Evolutionary conservation across 2,113 vertebrate genomes (phyloP), one percentile per base, ranked within the genome.

Genomic region (Corapipo altera): DNA sequence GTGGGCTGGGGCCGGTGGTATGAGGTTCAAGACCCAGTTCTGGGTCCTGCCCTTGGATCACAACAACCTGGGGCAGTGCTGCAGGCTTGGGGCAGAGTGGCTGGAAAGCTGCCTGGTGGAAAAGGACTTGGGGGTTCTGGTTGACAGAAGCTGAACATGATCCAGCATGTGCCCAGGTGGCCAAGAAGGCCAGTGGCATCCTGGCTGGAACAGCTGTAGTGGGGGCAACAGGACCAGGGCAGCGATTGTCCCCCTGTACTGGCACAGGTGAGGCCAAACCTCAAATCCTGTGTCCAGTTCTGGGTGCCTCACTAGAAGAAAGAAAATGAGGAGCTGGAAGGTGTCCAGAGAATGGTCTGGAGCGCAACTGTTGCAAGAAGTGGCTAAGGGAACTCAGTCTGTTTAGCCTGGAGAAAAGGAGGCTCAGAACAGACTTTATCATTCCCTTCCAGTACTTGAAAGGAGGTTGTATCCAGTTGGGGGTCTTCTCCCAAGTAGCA

Each of bases 1-100:
- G 3, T 70, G 54, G 14, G 4, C 11, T 0, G 0, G 69, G 37
- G n/a, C 9, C 21, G 46, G 0, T 5, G 26, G 15, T 6, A 7
- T 41, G 32, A 59, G 2, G 5, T n/a, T 91, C 32, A 73, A 44
- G 41, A 28, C 46, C 3, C 6, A 51, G 35, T 39, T 48, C 23
- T 0, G 0, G 9, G 7, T 51, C 35, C 19, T 30, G 3, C 33
- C 2, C 5, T 51, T 82, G 11, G 2, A 14, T 55, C 61, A 54
- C 35, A 64, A 3, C 30, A 73, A 6, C 18, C 3, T 5, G 27
- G 51, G 2, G 22, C 26, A 75, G 4, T 0, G 0, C 39, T 52
- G 11, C 21, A 35, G 21, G 20, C 12, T 28, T 35, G 37, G 39
- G 20, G 9, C 1, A 27, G 18, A 48, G 15, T 39, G 23, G 1